A percentile compares a stretch with the other conserved stretches of the same genome.
Evolutionary conservation across 1,140 invertebrate genomes (phyloP).

Genomic region (Pentalonia nigronervosa): DNA sequence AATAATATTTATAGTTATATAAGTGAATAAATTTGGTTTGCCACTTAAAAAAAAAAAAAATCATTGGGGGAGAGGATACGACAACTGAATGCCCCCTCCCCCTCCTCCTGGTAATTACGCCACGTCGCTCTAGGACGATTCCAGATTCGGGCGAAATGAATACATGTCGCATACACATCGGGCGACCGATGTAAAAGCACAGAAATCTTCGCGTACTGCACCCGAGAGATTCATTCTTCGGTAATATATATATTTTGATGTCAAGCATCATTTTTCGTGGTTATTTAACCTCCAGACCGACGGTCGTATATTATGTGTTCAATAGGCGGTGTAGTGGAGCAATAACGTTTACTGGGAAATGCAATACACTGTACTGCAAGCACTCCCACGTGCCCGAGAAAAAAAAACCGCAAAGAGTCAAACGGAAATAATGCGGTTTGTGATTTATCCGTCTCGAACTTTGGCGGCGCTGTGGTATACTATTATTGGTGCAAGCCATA

Average conservation of each 20-base stretch:
- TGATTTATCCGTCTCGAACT: not conserved
- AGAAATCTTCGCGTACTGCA: not conserved
- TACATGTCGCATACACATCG: not conserved
- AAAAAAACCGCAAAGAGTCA: not conserved
- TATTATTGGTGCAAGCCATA: not conserved
- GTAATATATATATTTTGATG: not conserved
- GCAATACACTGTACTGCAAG: not conserved
- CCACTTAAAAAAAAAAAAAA: no score
- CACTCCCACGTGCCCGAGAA: not conserved
- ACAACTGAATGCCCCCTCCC: no score
- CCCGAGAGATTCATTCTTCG: conserved; percentile 27
- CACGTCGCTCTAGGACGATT: not conserved
- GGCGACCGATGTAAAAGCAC: not conserved
- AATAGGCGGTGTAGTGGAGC: not conserved
- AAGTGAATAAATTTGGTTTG: no score
- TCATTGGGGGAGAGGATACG: no score
- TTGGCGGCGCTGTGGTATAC: not conserved
- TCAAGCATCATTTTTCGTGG: not conserved
- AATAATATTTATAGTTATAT: no score
- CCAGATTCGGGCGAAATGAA: not conserved
- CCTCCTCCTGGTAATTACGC: no score
- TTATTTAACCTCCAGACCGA: not conserved
- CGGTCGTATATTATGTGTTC: not conserved
- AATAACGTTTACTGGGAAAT: not conserved
- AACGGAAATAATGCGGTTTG: not conserved